Evolutionary conservation across 1,140 invertebrate genomes (phyloP), one percentile per base, ranked within the genome.

Genomic region (Drosophila tropicalis): DNA sequence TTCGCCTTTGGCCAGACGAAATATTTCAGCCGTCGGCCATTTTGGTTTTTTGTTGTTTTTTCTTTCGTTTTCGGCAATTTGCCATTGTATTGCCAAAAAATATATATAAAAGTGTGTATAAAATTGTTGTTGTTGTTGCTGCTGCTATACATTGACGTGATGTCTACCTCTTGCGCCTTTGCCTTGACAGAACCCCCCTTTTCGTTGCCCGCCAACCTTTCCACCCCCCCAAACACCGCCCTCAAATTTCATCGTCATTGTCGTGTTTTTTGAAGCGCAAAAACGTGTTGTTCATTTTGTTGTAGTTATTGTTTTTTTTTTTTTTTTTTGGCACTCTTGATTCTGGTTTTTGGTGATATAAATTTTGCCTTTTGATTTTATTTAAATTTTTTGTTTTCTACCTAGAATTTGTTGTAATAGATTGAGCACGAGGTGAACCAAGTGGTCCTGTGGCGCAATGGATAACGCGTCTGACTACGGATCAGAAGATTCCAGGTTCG

Each of bases 401-500:
- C 34, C 36, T 12, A 17, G n/a, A 66, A 55, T 56, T 56, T 66
- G 19, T 19, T 60, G 55, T 15, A 15, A 17, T 62, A 29, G 13
- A 32, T 17, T 62, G 13, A 22, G 5, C 15, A 19, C 6, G 0
- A 6, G 0, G 0, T 10, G 2, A 25, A 0, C 0, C 55, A 74
- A 67, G 17, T 55, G 72, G 72, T 74, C 72, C 72, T 74, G 72
- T 74, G 72, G 72, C 72, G 72, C 72, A 74, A 74, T 74, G 72
- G 72, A 17, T 95, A 95, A 94, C 94, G 94, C 94, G 94, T 94
- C 94, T 92, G 94, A 94, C 94, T 95, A 94, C 94, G 94, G 94
- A 95, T 94, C 94, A 95, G 94, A 94, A 95, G 94, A 94, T 94
- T 95, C 94, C 94, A 94, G 94, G 94, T 95, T 94, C 94, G 94